phyloP scores from a whole-genome alignment of 23 tunicate genomes.

The Diplosoma virens region DNA sequence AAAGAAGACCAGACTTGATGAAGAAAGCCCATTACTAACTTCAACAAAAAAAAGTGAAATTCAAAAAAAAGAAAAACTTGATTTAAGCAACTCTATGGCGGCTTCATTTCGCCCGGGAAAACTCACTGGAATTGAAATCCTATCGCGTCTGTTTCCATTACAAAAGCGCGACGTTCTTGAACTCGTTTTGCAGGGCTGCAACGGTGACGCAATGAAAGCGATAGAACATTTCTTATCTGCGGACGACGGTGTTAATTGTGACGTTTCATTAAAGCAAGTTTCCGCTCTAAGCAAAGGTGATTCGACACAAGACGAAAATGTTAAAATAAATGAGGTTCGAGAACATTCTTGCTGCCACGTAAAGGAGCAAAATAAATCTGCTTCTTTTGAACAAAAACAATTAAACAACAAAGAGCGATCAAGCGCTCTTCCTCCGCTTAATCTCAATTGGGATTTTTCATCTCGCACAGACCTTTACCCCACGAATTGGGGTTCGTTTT shows the following conservation, averaged over 20 bases:
- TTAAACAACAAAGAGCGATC: neutral
- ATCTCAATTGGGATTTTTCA: slow-evolving; percentile 3
- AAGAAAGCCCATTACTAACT: no score
- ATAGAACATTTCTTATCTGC: slow-evolving; percentile 88
- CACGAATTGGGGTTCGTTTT: neutral
- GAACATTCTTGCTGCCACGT: neutral
- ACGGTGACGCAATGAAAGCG: slow-evolving; percentile 79
- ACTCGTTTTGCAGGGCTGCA: slow-evolving; percentile 92
- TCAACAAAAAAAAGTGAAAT: no score
- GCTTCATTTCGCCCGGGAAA: slow-evolving; percentile 85
- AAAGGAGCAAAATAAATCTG: neutral
- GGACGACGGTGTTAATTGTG: slow-evolving; percentile 25
- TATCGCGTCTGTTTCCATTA: slow-evolving; percentile 56
- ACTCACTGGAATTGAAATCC: slow-evolving; percentile 56
- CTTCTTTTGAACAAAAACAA: neutral
- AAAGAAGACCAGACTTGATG: no score
- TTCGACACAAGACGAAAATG: neutral
- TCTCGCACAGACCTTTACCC: neutral
- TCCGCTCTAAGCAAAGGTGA: neutral
- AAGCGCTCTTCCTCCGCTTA: no score
- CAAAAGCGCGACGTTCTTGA: slow-evolving; percentile 75
- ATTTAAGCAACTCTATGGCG: slow-evolving; percentile 52
- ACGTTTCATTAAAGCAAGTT: neutral
- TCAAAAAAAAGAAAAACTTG: no score
- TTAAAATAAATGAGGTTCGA: neutral